phyloP scores from a whole-genome alignment of 1,140 invertebrate species.

The Drosophila serrata region DNA sequence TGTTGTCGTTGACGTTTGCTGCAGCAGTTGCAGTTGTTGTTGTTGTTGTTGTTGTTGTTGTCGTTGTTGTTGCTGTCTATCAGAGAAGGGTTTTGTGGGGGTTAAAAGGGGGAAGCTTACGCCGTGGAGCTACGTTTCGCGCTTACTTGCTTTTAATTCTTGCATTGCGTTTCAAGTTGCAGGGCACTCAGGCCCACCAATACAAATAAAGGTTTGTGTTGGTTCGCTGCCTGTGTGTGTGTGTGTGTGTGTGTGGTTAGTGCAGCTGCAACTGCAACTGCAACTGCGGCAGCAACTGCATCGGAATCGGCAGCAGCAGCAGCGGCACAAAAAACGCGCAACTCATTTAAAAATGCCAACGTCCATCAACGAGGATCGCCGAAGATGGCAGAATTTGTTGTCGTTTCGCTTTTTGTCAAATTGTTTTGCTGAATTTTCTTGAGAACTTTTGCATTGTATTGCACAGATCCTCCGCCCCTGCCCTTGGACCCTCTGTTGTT shows the following conservation, averaged over 20 bases:
- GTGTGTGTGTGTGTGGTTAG: constrained; percentile 77
- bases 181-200: constrained; percentile 71
- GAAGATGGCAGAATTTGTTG: constrained; percentile 84
- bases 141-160: constrained; percentile 83
- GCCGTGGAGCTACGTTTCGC: constrained; percentile 58
- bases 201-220: constrained; percentile 41
- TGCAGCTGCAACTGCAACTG: constrained; percentile 71
- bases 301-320: constrained; percentile 21
- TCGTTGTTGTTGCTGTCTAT: constrained; percentile 36
- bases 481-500: constrained; percentile 23
- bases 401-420: constrained; percentile 84
- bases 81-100: constrained; percentile 20
- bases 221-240: constrained; percentile 55
- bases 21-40: constrained; percentile 23
- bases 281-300: constrained; percentile 28
- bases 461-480: constrained; percentile 56
- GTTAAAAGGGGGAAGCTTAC: not conserved
- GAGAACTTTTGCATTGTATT: constrained; percentile 83
- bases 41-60: too few species aligned
- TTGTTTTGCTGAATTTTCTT: constrained; percentile 84
- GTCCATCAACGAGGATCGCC: constrained; percentile 83
- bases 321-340: constrained; percentile 76
- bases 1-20: constrained; percentile 41
- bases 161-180: constrained; percentile 82
- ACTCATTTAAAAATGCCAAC: constrained; percentile 84